phyloP scores from a whole-genome alignment of 2,797 vertebrate species.

The Sebastes diaconus region DNA sequence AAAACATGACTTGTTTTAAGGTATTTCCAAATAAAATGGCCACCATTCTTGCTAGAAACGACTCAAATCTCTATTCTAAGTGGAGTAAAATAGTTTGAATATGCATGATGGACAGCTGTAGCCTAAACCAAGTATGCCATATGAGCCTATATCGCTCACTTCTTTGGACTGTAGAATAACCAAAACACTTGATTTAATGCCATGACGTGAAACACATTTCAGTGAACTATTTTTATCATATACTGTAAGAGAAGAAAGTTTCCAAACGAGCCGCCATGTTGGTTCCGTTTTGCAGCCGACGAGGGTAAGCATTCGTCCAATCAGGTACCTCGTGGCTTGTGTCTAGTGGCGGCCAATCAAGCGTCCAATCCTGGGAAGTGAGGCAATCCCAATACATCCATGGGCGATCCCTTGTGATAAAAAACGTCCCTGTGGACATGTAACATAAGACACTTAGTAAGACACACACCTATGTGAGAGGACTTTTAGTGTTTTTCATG shows the following conservation, averaged over 20 bases:
- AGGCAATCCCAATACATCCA: no score
- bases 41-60: background rate
- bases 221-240: no score
- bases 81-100: background rate
- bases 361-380: no score
- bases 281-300: no score
- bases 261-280: no score
- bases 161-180: background rate
- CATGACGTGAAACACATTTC: no score
- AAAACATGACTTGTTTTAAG: background rate
- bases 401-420: no score
- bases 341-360: accelerated
- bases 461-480: background rate
- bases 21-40: background rate
- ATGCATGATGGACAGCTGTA: background rate
- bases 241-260: no score
- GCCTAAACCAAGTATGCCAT: background rate
- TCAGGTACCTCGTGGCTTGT: no score
- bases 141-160: background rate
- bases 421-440: no score
- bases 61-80: accelerated
- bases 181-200: background rate
- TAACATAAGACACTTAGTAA: no score
- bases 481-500: background rate
- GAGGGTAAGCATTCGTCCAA: no score